Percentiles rank a stretch among this genome's conserved stretches.
These are phyloP conservation scores for Drosophila kikkawai DNA, from an alignment of 1,140 invertebrate species.

Conservation along the genomic window DNA sequence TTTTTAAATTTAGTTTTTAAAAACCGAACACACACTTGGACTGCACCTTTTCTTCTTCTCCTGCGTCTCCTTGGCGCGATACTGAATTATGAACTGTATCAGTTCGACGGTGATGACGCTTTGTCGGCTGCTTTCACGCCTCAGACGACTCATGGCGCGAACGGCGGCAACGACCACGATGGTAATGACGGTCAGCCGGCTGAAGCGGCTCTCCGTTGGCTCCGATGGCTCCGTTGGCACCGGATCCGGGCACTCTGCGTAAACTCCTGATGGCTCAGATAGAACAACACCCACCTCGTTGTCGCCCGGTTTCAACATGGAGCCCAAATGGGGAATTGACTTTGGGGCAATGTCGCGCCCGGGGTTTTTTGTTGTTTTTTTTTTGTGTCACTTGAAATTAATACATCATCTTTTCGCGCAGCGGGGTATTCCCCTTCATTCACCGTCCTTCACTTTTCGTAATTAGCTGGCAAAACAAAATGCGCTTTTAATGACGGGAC, in stretches of 20 bases:
- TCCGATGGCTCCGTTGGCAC: slow-evolving; percentile 24
- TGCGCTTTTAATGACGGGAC: slow-evolving; percentile 77
- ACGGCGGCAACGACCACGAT: slow-evolving; percentile 62
- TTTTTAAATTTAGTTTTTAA: background rate
- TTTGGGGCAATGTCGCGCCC: slow-evolving; percentile 72
- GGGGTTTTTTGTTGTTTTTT: background rate
- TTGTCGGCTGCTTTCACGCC: slow-evolving; percentile 81
- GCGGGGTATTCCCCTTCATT: slow-evolving; percentile 10
- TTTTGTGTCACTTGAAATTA: slow-evolving; percentile 49
- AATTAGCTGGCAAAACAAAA: slow-evolving; percentile 70
- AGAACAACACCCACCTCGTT: slow-evolving; percentile 28
- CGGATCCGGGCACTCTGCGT: slow-evolving; percentile 1
- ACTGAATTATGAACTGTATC: slow-evolving; percentile 85
- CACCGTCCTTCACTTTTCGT: slow-evolving; percentile 45
- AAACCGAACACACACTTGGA: slow-evolving; percentile 3
- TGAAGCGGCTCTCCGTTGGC: slow-evolving; percentile 45
- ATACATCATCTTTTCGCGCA: slow-evolving; percentile 45
- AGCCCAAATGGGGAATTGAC: slow-evolving; percentile 59
- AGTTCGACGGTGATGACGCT: slow-evolving; percentile 84
- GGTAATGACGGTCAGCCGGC: slow-evolving; percentile 62
- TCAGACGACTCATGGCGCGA: slow-evolving; percentile 79
- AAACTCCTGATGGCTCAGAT: slow-evolving; percentile 27
- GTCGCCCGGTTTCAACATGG: slow-evolving; percentile 54
- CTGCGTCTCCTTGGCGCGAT: slow-evolving; percentile 82
- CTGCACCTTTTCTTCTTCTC: slow-evolving; percentile 84